Base-by-base conservation (phyloP, 2,797 vertebrate species). In the Liasis olivaceus region DNA sequence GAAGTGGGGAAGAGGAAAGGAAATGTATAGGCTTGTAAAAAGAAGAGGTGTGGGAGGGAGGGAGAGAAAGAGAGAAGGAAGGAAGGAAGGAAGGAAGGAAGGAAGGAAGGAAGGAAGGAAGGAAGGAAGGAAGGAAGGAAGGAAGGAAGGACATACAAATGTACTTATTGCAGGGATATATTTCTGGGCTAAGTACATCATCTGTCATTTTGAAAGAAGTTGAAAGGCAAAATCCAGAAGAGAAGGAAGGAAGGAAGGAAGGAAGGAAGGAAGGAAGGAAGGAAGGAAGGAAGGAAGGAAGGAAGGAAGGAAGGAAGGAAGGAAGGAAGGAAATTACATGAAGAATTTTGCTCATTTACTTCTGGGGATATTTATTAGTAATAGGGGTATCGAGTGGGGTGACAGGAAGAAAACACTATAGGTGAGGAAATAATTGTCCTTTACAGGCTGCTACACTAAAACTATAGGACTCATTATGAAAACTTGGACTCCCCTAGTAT, bases 311-410 rank as follows among this genome's bases (percentile, higher is more conserved):
- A 9, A 24, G 62, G 66, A 22, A 7, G 3, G 9, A 17, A 13
- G n/a, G 54, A 12, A 5, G 14, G 60, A 94, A 31, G 54, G 92
- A 90, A 96, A 95, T 92, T 85, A 96, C 96, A 96, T 91, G 28
- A 87, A 94, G 94, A 77, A 72, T 94, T 89, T 96, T 94, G 94
- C 93, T 94, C 54, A 28, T 88, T 91, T 96, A 24, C 94, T 93
- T 94, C 89, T 95, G 93, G 77, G 28, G 72, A 56, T 97, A 95
- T 97, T 97, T 96, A 88, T 47, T 60, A 85, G 51, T 22, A 88
- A n/a, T 11, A 1, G 56, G 64, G 72, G 22, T 81, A 72, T 24
- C 2, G 8, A 7, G 12, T 8, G 24, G 63, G 91, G 59, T 87
- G 89, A 91, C 24, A 66, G 24, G 13, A 88, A 66, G 93, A 93